Percentiles rank a stretch among this genome's conserved stretches.
Conservation (phyloP, 2,888 invertebrate genomes). For the Drosophila paranaensis region DNA sequence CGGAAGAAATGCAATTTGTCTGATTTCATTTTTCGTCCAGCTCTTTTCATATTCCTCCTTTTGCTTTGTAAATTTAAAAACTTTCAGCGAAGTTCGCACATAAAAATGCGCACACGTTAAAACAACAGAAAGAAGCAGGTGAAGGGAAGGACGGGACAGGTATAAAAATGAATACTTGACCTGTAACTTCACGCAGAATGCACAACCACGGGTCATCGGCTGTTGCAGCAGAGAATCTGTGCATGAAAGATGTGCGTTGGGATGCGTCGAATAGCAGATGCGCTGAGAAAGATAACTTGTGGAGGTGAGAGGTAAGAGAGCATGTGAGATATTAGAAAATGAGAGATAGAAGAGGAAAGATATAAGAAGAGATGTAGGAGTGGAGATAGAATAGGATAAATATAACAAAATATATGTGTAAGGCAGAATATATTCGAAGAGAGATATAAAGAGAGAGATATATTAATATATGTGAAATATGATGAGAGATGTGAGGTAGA, state of each 20-base stretch:
- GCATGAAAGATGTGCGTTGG: conserved; percentile 1
- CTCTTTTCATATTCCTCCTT: conserved; percentile 28
- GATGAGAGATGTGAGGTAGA: no score
- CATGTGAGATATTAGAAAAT: neutral
- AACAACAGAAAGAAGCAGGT: conserved; percentile 15
- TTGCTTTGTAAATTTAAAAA: conserved; percentile 46
- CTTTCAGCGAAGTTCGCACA: conserved; percentile 56
- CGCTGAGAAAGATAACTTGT: neutral
- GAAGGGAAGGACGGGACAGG: conserved; percentile 2
- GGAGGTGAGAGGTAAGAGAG: neutral
- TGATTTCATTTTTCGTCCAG: conserved; percentile 41
- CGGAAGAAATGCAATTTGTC: conserved; percentile 48
- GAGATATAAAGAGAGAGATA: neutral
- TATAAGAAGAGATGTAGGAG: neutral
- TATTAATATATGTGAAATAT: no score
- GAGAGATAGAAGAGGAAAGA: neutral
- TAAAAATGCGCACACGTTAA: conserved; percentile 52
- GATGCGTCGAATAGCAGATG: neutral
- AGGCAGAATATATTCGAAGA: neutral
- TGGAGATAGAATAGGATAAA: neutral
- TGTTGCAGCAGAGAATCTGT: conserved; percentile 21
- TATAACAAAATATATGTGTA: no score
- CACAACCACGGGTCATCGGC: conserved; percentile 23
- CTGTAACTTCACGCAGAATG: conserved; percentile 49
- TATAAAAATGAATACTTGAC: conserved; percentile 66